Evolutionary conservation across 2,888 invertebrate species (phyloP).

Genomic region (Lagria hirta): DNA sequence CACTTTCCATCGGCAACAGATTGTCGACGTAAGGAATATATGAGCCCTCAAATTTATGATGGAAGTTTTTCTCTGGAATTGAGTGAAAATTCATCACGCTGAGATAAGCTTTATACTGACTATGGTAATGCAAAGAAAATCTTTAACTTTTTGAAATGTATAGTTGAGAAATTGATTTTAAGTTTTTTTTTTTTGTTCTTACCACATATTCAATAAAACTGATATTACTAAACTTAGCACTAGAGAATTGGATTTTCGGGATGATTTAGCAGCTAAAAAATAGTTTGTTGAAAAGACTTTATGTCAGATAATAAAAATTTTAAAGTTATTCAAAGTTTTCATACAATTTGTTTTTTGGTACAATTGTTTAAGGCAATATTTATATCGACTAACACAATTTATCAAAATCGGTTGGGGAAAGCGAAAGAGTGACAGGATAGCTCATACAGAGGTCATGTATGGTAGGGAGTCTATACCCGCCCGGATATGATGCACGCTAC

Average conservation of each 20-base stretch:
- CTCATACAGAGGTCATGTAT: too few species aligned
- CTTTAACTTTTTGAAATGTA: slow-evolving; percentile 5
- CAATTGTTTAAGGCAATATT: too few species aligned
- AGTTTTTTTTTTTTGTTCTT: too few species aligned
- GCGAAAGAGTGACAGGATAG: too few species aligned
- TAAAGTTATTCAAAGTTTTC: too few species aligned
- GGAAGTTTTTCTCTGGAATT: slow-evolving; percentile 11
- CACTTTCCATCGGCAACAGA: slow-evolving; percentile 9
- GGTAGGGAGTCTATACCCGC: too few species aligned
- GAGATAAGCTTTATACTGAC: neutral
- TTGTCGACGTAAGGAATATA: slow-evolving; percentile 12
- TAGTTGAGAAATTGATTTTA: too few species aligned
- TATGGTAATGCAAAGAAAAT: slow-evolving; percentile 1
- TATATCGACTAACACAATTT: too few species aligned
- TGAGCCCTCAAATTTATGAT: slow-evolving; percentile 9
- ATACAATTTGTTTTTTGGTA: too few species aligned
- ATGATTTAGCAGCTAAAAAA: slow-evolving; percentile 29
- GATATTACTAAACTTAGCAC: slow-evolving; percentile 22
- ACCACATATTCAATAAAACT: slow-evolving; percentile 29
- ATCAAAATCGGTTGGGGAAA: too few species aligned
- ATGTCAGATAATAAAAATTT: too few species aligned
- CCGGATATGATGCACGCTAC: too few species aligned
- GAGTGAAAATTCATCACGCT: slow-evolving; percentile 6
- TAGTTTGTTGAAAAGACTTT: slow-evolving; percentile 28
- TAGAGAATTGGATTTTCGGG: slow-evolving; percentile 33